phyloP scores from a whole-genome alignment of 2,888 invertebrate genomes.

The Oscheius onirici region DNA sequence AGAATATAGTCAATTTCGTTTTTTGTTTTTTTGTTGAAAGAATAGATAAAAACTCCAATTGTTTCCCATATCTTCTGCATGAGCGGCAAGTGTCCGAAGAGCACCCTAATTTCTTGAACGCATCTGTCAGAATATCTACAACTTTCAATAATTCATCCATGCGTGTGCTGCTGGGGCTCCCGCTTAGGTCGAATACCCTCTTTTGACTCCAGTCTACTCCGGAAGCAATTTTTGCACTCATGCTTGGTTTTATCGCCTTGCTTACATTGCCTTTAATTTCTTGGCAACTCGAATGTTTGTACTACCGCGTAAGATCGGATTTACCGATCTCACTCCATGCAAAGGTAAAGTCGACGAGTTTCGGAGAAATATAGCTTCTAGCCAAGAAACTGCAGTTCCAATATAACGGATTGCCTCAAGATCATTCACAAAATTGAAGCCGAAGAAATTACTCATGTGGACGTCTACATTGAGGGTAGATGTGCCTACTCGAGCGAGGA shows the following conservation, averaged over 20 bases:
- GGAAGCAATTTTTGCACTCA: slow-evolving; percentile 1
- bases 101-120: background rate
- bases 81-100: too few species aligned
- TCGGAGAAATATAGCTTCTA: background rate
- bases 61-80: too few species aligned
- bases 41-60: too few species aligned
- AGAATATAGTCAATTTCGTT: too few species aligned
- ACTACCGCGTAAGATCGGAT: slow-evolving; percentile 23
- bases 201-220: background rate
- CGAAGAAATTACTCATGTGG: background rate
- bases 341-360: slow-evolving; percentile 2
- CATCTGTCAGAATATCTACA: slow-evolving; percentile 7
- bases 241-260: background rate
- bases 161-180: slow-evolving; percentile 10
- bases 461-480: slow-evolving; percentile 22
- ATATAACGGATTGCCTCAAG: slow-evolving; percentile 7
- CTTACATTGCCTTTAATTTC: background rate
- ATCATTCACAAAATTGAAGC: slow-evolving; percentile 25
- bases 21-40: too few species aligned
- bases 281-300: slow-evolving; percentile 17
- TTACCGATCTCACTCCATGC: slow-evolving; percentile 1
- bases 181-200: slow-evolving; percentile 5
- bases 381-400: slow-evolving; percentile 20
- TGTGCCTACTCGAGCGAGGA: slow-evolving; percentile 24
- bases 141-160: slow-evolving; percentile 30